Conservation (phyloP, 2,888 invertebrate genomes). For the Drosophila koepferae region DNA sequence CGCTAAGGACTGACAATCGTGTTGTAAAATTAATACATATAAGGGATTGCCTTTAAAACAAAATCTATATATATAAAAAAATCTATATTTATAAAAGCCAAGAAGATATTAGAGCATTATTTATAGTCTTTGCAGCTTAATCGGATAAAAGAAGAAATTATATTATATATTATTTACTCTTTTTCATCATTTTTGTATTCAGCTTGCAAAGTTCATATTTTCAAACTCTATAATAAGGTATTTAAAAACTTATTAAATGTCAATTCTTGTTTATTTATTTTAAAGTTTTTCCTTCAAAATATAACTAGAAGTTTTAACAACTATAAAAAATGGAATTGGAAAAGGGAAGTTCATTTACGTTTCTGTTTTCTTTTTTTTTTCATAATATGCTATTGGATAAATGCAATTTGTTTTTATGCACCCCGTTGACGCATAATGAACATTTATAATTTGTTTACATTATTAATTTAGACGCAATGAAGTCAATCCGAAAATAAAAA, state of each 20-base stretch:
- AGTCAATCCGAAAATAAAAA: slow-evolving; percentile 37
- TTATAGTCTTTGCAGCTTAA: too few species aligned
- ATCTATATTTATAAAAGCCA: too few species aligned
- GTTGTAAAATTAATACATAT: neutral
- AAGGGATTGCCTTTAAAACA: slow-evolving; percentile 1
- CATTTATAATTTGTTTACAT: slow-evolving; percentile 69
- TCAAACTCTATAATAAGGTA: too few species aligned
- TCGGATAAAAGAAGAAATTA: too few species aligned
- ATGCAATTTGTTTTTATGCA: slow-evolving; percentile 15
- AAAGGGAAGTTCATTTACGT: slow-evolving; percentile 1
- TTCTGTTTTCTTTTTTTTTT: slow-evolving; percentile 9
- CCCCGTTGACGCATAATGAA: slow-evolving; percentile 47
- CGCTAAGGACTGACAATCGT: slow-evolving; percentile 14
- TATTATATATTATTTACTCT: too few species aligned
- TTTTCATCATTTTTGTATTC: too few species aligned
- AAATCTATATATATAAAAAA: slow-evolving; percentile 1
- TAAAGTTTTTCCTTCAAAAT: too few species aligned
- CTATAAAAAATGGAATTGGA: neutral
- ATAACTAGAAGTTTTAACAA: too few species aligned
- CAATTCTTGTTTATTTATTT: too few species aligned
- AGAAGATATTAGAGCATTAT: too few species aligned
- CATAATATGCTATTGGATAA: neutral
- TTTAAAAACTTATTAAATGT: too few species aligned
- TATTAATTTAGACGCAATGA: slow-evolving; percentile 66
- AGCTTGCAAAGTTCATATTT: too few species aligned